A percentile compares a stretch with the other conserved stretches of the same genome.
Evolutionary conservation across 2,797 vertebrate genomes (phyloP).

Genomic region (Sebastes vulpes): DNA sequence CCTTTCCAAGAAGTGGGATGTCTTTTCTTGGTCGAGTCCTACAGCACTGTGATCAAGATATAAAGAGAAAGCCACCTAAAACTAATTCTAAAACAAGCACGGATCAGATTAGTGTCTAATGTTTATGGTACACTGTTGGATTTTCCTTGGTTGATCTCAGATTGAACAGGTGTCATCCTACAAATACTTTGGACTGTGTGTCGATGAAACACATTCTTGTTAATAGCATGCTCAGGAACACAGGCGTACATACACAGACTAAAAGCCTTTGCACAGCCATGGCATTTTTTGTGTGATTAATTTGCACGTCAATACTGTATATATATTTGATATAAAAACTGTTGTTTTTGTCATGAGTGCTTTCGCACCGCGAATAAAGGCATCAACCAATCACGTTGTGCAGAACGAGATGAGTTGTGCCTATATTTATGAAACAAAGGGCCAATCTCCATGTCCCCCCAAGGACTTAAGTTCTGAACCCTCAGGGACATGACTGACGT

Average conservation of each 20-base stretch:
- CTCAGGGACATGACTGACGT: too few relatives aligned
- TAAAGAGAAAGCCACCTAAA: background rate
- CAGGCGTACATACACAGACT: background rate
- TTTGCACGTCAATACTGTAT: too few relatives aligned
- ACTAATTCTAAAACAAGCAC: background rate
- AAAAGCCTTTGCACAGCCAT: background rate
- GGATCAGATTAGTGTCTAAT: background rate
- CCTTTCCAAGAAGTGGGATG: background rate
- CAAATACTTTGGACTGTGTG: background rate
- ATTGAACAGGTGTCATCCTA: background rate
- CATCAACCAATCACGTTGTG: too few relatives aligned
- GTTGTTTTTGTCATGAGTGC: too few relatives aligned
- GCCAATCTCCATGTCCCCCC: too few relatives aligned
- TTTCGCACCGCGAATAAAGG: too few relatives aligned
- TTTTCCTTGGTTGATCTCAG: background rate
- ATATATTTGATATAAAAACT: too few relatives aligned
- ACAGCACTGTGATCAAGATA: slow-evolving; percentile 28
- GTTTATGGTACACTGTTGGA: background rate
- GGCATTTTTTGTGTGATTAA: too few relatives aligned
- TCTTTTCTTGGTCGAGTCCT: background rate
- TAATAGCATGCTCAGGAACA: background rate
- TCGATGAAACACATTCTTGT: background rate
- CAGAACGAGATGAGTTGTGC: too few relatives aligned
- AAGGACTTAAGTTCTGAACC: too few relatives aligned
- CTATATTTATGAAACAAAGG: too few relatives aligned